Conservation (phyloP, 2,113 vertebrate genomes). For the Grallaria varia region DNA sequence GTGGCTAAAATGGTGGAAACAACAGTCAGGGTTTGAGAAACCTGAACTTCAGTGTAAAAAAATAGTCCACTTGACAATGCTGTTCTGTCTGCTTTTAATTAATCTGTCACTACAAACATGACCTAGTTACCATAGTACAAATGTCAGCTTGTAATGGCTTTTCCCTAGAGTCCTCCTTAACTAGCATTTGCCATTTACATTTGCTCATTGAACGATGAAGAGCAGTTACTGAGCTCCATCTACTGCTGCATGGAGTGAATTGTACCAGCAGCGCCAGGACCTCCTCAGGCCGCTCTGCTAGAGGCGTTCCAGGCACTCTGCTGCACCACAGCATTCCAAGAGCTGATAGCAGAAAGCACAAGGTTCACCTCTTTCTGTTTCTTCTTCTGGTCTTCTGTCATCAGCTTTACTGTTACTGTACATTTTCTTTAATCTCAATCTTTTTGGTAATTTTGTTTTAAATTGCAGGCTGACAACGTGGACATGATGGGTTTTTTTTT, state of each 20-base stretch:
- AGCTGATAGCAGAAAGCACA: not conserved
- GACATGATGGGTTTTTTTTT: rapidly evolving
- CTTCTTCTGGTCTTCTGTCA: not conserved
- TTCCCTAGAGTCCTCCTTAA: not conserved
- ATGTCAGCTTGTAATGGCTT: slow-evolving; percentile 14
- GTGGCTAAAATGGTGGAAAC: not conserved
- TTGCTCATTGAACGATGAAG: not conserved
- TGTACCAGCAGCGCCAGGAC: not conserved
- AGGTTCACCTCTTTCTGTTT: not conserved
- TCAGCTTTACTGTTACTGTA: rapidly evolving
- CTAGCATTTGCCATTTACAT: not conserved
- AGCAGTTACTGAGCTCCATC: slow-evolving; percentile 56
- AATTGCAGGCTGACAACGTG: not conserved
- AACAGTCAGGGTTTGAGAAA: not conserved
- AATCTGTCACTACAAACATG: not conserved
- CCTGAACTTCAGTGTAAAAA: not conserved
- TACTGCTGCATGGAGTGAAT: slow-evolving; percentile 1
- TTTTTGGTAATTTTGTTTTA: not conserved
- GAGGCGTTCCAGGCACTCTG: not conserved
- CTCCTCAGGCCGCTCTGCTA: rapidly evolving
- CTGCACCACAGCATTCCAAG: not conserved
- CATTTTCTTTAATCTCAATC: not conserved
- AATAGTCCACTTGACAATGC: not conserved
- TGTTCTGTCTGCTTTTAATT: slow-evolving; percentile 13
- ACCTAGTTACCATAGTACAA: slow-evolving; percentile 11